A percentile compares a stretch with the other conserved stretches of the same genome.
phyloP scores from a whole-genome alignment of 2,797 vertebrate genomes.

The Dromococcyx pavoninus region DNA sequence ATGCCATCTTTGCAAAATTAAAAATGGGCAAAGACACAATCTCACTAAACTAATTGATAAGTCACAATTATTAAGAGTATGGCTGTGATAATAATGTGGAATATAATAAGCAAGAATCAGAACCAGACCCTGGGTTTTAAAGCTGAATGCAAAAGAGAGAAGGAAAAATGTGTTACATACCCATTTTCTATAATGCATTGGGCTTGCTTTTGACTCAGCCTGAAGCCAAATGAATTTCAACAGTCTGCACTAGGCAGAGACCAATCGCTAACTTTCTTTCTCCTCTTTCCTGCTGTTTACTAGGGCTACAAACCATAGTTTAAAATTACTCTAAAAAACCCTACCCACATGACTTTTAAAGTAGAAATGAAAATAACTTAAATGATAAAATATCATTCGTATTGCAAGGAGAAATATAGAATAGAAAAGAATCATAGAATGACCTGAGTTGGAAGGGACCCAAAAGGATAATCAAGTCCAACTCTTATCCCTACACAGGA shows the following conservation, averaged over 20 bases:
- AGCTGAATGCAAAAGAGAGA: neutral
- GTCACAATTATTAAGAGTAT: neutral
- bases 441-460: no score
- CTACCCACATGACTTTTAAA: neutral
- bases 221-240: constrained; percentile 21
- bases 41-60: neutral
- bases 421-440: no score
- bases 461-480: no score
- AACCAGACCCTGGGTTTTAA: neutral
- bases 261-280: neutral
- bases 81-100: neutral
- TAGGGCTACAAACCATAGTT: constrained; percentile 15
- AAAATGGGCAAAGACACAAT: neutral
- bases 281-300: constrained; percentile 12
- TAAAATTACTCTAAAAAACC: constrained; percentile 32
- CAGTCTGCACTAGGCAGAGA: constrained; percentile 24
- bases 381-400: neutral
- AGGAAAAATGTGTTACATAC: neutral
- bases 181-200: neutral
- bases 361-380: neutral
- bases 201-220: constrained; percentile 28
- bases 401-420: neutral
- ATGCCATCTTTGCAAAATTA: neutral
- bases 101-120: neutral
- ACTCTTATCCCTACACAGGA: no score